Conservation (phyloP, 2,888 invertebrate species). For the Ophioninae sp. region DNA sequence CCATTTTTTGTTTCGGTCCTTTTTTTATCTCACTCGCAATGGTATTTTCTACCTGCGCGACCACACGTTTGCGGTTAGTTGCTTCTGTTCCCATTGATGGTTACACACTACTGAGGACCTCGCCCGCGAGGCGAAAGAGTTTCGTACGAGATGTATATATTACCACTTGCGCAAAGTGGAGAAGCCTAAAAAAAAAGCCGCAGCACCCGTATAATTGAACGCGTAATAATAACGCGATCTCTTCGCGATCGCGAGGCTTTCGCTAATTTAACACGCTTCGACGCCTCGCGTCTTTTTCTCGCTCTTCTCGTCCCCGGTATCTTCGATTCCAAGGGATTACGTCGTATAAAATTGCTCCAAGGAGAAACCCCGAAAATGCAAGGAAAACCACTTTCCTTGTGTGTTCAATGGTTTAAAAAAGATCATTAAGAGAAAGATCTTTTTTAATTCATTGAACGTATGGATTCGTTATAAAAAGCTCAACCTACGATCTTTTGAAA, state of each 20-base stretch:
- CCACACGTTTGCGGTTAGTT: slow-evolving; percentile 39
- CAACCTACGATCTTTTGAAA: too few species aligned
- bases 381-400: not conserved
- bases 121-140: slow-evolving; percentile 47
- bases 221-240: slow-evolving; percentile 49
- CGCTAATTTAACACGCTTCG: slow-evolving; percentile 41
- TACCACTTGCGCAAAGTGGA: not conserved
- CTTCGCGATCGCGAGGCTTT: slow-evolving; percentile 27
- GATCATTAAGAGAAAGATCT: too few species aligned
- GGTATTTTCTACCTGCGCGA: slow-evolving; percentile 40
- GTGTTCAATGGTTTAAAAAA: not conserved
- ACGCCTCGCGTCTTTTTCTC: slow-evolving; percentile 15
- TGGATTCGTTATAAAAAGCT: too few species aligned
- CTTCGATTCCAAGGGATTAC: slow-evolving; percentile 1
- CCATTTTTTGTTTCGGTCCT: not conserved
- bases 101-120: slow-evolving; percentile 14
- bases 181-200: slow-evolving; percentile 14
- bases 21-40: slow-evolving; percentile 32
- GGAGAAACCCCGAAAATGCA: not conserved
- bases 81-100: slow-evolving; percentile 43
- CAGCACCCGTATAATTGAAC: slow-evolving; percentile 50
- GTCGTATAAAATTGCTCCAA: slow-evolving; percentile 11
- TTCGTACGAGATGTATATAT: slow-evolving; percentile 19
- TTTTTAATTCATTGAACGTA: too few species aligned
- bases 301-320: not conserved